Percentiles rank a stretch among this genome's conserved stretches.
These are phyloP conservation scores for Aurelia coerulea DNA, from an alignment of 30 jellyfish, hydroid and myxozoan species.

Conservation along the genomic window DNA sequence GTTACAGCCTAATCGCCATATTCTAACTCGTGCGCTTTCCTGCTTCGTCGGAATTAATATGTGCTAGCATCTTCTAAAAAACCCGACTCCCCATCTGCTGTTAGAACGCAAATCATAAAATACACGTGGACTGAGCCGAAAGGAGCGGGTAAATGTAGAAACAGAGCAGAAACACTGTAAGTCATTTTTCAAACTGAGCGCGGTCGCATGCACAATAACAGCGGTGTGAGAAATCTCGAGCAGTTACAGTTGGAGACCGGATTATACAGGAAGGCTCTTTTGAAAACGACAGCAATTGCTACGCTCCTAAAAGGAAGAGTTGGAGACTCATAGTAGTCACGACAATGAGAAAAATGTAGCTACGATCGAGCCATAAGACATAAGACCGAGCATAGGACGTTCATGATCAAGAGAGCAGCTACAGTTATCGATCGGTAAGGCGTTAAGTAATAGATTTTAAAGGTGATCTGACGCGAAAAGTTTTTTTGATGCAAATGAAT, in stretches of 20 bases:
- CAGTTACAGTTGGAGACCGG: not conserved
- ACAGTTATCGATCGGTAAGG: too few species aligned
- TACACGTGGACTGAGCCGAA: not conserved
- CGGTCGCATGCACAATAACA: not conserved
- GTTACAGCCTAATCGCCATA: too few species aligned
- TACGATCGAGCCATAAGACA: too few species aligned
- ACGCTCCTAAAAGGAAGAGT: not conserved
- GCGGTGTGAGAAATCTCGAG: not conserved
- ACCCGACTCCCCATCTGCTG: slow-evolving; percentile 10
- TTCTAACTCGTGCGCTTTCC: too few species aligned
- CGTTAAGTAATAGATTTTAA: too few species aligned
- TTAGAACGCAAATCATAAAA: not conserved
- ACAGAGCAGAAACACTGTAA: not conserved
- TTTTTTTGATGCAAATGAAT: too few species aligned
- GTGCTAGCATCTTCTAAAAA: not conserved
- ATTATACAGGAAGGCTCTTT: not conserved
- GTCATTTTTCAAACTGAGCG: slow-evolving; percentile 4
- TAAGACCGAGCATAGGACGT: too few species aligned
- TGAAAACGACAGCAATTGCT: not conserved
- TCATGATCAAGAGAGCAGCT: too few species aligned
- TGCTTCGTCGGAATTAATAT: too few species aligned
- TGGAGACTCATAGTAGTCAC: not conserved
- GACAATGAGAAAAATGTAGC: too few species aligned
- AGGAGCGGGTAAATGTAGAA: not conserved
- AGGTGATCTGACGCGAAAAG: too few species aligned